Conservation (phyloP, 2,797 vertebrate genomes). For the Oreochromis mossambicus region DNA sequence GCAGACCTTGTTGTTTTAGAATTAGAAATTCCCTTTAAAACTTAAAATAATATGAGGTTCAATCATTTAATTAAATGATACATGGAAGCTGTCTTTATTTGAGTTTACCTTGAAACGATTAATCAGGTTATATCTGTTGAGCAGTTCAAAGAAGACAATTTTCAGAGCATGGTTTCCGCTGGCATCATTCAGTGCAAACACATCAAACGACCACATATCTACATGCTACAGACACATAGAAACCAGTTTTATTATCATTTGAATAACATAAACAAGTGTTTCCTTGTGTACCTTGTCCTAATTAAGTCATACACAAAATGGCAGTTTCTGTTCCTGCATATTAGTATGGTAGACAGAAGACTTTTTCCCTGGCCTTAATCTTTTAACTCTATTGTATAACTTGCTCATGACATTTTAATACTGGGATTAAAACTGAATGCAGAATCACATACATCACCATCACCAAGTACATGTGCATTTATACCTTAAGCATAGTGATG, state of each 20-base stretch:
- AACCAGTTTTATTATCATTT: background rate
- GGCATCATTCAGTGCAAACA: constrained; percentile 92
- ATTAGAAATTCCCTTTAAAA: background rate
- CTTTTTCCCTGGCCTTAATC: background rate
- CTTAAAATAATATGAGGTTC: background rate
- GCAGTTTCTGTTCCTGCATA: background rate
- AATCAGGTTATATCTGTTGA: constrained; percentile 94
- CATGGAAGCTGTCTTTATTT: background rate
- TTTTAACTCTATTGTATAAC: background rate
- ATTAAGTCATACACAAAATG: background rate
- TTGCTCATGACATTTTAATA: background rate
- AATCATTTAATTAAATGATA: background rate
- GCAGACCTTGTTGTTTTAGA: background rate
- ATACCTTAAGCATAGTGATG: constrained; percentile 89
- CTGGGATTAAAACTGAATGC: background rate
- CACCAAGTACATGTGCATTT: background rate
- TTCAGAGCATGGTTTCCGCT: constrained; percentile 93
- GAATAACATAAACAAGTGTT: background rate
- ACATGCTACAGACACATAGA: constrained; percentile 76
- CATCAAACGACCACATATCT: constrained; percentile 93
- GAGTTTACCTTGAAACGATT: constrained; percentile 86
- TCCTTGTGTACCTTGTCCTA: background rate
- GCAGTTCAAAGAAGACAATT: constrained; percentile 95
- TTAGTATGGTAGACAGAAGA: background rate
- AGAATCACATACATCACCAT: background rate